Conservation (phyloP, 1,140 invertebrate genomes). For the Drosophila hydei region DNA sequence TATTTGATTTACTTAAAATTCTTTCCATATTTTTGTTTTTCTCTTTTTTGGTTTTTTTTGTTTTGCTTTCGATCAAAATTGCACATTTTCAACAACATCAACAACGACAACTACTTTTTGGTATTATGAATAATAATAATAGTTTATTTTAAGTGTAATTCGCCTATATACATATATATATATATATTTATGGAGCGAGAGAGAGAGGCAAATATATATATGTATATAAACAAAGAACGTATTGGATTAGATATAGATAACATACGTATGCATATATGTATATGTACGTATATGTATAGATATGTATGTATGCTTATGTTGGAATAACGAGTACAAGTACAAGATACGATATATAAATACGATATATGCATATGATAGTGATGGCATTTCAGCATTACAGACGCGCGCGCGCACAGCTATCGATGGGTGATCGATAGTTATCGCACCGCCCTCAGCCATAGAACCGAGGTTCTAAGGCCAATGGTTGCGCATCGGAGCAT, state of each 20-base stretch:
- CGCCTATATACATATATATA: conserved; percentile 32
- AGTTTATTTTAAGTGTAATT: conserved; percentile 55
- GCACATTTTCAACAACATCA: conserved; percentile 82
- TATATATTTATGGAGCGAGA: conserved; percentile 42
- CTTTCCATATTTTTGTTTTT: neutral
- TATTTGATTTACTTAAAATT: conserved; percentile 37
- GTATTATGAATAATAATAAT: conserved; percentile 77
- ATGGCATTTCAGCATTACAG: conserved; percentile 13
- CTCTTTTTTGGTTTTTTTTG: conserved; percentile 33
- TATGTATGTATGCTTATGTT: conserved; percentile 53
- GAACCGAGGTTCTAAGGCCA: neutral
- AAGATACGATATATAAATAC: conserved; percentile 31
- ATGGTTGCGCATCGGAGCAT: conserved; percentile 18
- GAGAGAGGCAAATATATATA: conserved; percentile 42
- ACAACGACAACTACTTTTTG: conserved; percentile 82
- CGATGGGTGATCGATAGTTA: conserved; percentile 42
- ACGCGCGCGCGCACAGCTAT: conserved; percentile 27
- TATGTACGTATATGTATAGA: conserved; percentile 45
- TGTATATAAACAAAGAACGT: conserved; percentile 35
- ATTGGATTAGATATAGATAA: conserved; percentile 37
- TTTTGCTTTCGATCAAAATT: conserved; percentile 76
- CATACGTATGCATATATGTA: conserved; percentile 31
- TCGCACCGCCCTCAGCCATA: conserved; percentile 17
- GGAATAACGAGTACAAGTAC: conserved; percentile 39
- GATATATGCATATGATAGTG: conserved; percentile 46